A percentile compares a stretch with the other conserved stretches of the same genome.
Conservation (phyloP, 2,888 invertebrate genomes). For the Blastobasis adustella region DNA sequence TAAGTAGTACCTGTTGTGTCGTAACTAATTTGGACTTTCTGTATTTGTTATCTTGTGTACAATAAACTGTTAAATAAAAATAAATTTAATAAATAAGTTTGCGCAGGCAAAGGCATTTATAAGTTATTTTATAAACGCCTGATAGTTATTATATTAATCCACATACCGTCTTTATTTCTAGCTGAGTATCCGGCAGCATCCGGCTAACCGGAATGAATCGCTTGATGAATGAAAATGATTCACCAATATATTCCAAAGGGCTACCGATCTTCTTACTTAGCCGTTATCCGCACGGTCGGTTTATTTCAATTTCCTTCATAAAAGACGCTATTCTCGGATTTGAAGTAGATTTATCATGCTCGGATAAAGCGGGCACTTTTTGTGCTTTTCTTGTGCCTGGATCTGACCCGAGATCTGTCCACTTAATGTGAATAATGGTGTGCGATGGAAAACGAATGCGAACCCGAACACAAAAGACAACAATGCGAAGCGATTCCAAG, state of each 20-base stretch:
- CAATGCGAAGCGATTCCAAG: constrained; percentile 69
- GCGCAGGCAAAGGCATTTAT: too few species aligned
- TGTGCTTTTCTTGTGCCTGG: constrained; percentile 75
- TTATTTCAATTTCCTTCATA: constrained; percentile 76
- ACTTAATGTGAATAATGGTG: constrained; percentile 76
- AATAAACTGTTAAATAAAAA: too few species aligned
- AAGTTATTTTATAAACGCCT: too few species aligned
- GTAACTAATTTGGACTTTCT: too few species aligned
- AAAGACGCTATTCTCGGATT: constrained; percentile 76
- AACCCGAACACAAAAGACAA: constrained; percentile 71
- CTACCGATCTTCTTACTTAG: constrained; percentile 72
- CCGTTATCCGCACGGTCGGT: constrained; percentile 75
- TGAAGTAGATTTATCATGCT: constrained; percentile 76
- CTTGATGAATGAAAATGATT: constrained; percentile 70
- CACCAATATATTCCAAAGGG: constrained; percentile 70
- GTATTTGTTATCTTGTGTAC: too few species aligned
- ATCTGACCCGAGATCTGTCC: constrained; percentile 76
- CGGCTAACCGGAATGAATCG: constrained; percentile 13
- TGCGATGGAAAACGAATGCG: constrained; percentile 74
- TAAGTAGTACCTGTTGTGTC: too few species aligned
- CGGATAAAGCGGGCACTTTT: constrained; percentile 75
- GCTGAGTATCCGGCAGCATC: too few species aligned
- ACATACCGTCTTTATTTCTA: too few species aligned
- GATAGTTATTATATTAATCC: too few species aligned
- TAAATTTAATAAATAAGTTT: too few species aligned